Evolutionary conservation across 2,797 vertebrate species (phyloP), one percentile per base, ranked within the genome.

Genomic region (Crenuchus spilurus): DNA sequence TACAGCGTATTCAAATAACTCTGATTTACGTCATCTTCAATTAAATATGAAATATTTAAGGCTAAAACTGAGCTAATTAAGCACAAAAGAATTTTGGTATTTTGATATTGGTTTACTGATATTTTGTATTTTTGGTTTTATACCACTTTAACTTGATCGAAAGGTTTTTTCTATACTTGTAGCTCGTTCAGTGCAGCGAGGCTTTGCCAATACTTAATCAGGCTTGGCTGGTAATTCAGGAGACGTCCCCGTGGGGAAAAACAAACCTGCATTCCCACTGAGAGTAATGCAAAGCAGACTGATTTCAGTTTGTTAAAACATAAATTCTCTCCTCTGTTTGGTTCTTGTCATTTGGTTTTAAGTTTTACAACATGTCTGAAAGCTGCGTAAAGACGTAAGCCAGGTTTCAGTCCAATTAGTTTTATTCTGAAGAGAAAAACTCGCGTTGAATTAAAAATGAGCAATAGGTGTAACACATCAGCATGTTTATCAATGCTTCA

Each of bases 301-400:
- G 8, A 30, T 64, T 31, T 31, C 61, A 64, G 26, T 46, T 44
- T 31, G 10, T 24, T 46, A 30, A 30, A 64, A 46, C 41, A 46
- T 46, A n/a, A 46, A n/a, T 30, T 63, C 60, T 64, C 61, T 28
- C 35, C 39, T 64, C 26, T 31, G 10, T 46, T 64, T 64, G 16
- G 14, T 46, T 44, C 24, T 9, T 63, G 37, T 42, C 60, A 18
- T 30, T 64, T 30, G 26, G 26, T 31, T 64, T 44, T 64, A 64
- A n/a, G 41, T 46, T 64, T 31, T 46, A 31, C 61, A 64, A 20
- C 39, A 46, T 13, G 41, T 30, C 41, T 18, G 1, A 10, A 24
- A 24, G 1, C 31, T 37, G 35, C 5, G 20, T 14, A 10, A 39
- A 26, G 58, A 39, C 20, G 5, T 6, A 26, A 14, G 58, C 13